phyloP scores from a whole-genome alignment of 2,888 invertebrate genomes.

The Dascillus cervinus region DNA sequence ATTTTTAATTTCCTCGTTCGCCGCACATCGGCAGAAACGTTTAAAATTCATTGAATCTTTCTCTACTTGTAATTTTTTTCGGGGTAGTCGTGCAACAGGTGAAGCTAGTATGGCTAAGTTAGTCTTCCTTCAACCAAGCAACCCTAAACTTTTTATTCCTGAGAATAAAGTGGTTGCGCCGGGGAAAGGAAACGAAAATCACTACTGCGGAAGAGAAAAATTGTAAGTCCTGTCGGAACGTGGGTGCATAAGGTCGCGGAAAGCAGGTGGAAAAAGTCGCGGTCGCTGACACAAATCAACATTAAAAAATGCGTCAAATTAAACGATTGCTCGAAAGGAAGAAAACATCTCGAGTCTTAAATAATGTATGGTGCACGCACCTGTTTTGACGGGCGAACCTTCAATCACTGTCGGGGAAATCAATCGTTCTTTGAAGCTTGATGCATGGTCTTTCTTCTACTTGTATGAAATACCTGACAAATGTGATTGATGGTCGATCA shows the following conservation, averaged over 20 bases:
- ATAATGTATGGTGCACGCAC: conserved; percentile 26
- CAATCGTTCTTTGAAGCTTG: conserved; percentile 38
- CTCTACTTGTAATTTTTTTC: conserved; percentile 28
- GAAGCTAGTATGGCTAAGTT: conserved; percentile 21
- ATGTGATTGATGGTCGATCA: conserved; percentile 40
- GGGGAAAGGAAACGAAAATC: conserved; percentile 19
- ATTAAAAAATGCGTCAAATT: no score
- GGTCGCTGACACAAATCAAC: no score
- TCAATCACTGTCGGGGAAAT: conserved; percentile 41
- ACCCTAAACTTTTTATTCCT: conserved; percentile 26
- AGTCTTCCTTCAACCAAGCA: conserved; percentile 18
- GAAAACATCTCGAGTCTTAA: conserved; percentile 10
- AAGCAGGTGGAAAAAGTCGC: not conserved
- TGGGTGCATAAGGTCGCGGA: conserved; percentile 30
- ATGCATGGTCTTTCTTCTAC: conserved; percentile 27
- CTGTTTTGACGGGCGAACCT: conserved; percentile 32
- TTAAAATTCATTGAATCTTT: conserved; percentile 39
- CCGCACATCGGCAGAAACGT: conserved; percentile 27
- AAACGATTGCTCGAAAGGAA: not conserved
- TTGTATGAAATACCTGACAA: conserved; percentile 36
- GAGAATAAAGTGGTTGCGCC: conserved; percentile 15
- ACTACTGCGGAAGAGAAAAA: conserved; percentile 35
- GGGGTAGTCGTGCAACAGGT: conserved; percentile 30
- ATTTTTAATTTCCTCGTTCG: no score
- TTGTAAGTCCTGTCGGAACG: conserved; percentile 37